Evolutionary conservation across 2,888 invertebrate genomes (phyloP).

Genomic region (Ornithoptera priamus): DNA sequence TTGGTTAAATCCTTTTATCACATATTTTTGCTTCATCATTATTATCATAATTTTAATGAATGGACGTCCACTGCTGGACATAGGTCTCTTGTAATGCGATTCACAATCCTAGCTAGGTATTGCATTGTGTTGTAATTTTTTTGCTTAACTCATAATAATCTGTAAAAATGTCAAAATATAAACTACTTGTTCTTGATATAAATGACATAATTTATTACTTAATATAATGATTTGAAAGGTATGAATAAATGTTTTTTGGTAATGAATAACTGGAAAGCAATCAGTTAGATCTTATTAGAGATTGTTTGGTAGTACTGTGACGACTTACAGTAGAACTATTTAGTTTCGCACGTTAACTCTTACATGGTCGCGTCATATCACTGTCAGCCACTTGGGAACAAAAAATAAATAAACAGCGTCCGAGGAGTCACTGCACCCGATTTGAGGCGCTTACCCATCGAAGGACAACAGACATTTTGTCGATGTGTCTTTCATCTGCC

Average conservation of each 20-base stretch:
- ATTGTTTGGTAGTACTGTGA: conserved; percentile 51
- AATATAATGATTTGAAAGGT: too few species aligned
- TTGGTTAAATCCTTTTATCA: too few species aligned
- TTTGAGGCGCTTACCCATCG: conserved; percentile 29
- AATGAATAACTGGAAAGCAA: neutral
- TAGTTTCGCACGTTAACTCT: conserved; percentile 53
- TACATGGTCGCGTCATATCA: conserved; percentile 56
- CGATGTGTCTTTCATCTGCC: conserved; percentile 1
- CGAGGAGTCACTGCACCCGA: conserved; percentile 35
- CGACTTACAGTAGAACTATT: conserved; percentile 44
- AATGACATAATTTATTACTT: too few species aligned
- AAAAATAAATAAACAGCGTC: conserved; percentile 45
- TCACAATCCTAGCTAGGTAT: too few species aligned
- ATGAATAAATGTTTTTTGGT: neutral
- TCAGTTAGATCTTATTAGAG: conserved; percentile 23
- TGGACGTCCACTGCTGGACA: too few species aligned
- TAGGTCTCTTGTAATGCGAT: too few species aligned
- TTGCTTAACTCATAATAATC: too few species aligned
- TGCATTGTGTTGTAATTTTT: too few species aligned
- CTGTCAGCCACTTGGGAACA: conserved; percentile 50
- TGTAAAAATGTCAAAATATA: too few species aligned
- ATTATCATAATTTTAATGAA: too few species aligned
- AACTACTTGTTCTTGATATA: too few species aligned
- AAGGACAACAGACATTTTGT: conserved; percentile 12
- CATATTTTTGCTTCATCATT: too few species aligned